These are phyloP conservation scores for Urocolius indicus DNA, from an alignment of 2,113 vertebrate species.

Conservation along the genomic window DNA sequence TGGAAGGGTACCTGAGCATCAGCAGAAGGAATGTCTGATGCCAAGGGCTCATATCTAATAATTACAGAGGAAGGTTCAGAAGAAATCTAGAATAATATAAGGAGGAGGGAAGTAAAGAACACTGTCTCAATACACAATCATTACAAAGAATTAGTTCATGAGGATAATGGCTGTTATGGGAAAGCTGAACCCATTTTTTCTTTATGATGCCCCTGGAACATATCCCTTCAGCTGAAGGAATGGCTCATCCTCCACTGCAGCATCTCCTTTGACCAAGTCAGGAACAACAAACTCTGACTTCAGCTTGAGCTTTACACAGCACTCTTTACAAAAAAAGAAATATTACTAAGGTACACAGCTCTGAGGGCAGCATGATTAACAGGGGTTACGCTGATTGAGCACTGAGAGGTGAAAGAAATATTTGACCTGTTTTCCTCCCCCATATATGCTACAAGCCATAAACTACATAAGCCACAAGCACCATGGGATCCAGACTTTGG, in stretches of 20 bases:
- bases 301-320: neutral
- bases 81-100: neutral
- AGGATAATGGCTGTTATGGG: neutral
- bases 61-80: neutral
- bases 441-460: neutral
- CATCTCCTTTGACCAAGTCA: neutral
- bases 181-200: neutral
- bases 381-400: neutral
- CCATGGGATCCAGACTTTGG: neutral
- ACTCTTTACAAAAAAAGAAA: neutral
- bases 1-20: neutral
- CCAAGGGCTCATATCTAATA: neutral
- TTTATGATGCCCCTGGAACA: neutral
- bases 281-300: neutral
- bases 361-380: neutral
- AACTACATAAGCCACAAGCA: neutral
- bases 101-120: neutral
- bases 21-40: neutral
- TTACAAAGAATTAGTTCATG: neutral
- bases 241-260: neutral
- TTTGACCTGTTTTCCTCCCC: neutral
- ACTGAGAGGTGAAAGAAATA: neutral
- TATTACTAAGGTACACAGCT: accelerated
- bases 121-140: neutral
- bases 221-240: neutral